These are phyloP conservation scores for Thereva nobilitata DNA, from an alignment of 2,888 invertebrate genomes.

Conservation along the genomic window DNA sequence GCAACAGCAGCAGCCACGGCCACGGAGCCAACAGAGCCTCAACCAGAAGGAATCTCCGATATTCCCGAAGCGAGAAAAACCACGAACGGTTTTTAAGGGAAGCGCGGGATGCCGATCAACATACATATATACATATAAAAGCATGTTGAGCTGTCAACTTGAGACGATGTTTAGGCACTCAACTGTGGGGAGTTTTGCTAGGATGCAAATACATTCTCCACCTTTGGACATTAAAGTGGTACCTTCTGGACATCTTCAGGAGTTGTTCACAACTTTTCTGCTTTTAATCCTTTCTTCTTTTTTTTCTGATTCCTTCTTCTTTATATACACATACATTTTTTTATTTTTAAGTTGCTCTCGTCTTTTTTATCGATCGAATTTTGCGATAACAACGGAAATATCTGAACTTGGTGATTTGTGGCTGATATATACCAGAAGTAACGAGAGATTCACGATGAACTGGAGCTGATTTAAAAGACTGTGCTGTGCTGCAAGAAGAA, in stretches of 20 bases:
- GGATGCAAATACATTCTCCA: conserved; percentile 24
- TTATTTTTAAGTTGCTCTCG: too few species aligned
- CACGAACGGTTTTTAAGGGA: not conserved
- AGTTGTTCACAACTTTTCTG: conserved; percentile 29
- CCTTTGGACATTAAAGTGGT: conserved; percentile 32
- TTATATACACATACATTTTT: too few species aligned
- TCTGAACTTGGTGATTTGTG: conserved; percentile 32
- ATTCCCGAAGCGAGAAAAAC: not conserved
- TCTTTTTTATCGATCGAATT: conserved; percentile 21
- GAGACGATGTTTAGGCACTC: conserved; percentile 32
- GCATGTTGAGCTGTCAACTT: conserved; percentile 29
- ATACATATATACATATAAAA: conserved; percentile 25
- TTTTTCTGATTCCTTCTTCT: too few species aligned
- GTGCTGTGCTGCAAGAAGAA: too few species aligned
- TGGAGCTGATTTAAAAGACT: conserved; percentile 26
- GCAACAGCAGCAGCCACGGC: too few species aligned
- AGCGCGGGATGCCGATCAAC: not conserved
- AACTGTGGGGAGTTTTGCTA: conserved; percentile 7
- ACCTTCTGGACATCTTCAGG: conserved; percentile 30
- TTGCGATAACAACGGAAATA: conserved; percentile 28
- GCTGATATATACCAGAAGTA: conserved; percentile 29
- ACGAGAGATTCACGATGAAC: conserved; percentile 30
- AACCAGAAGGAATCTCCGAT: conserved; percentile 1
- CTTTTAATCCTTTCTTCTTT: not conserved
- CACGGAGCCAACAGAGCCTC: conserved; percentile 12